phyloP scores from a whole-genome alignment of 92 coral and sea anemone species.

The Nematostella vectensis region DNA sequence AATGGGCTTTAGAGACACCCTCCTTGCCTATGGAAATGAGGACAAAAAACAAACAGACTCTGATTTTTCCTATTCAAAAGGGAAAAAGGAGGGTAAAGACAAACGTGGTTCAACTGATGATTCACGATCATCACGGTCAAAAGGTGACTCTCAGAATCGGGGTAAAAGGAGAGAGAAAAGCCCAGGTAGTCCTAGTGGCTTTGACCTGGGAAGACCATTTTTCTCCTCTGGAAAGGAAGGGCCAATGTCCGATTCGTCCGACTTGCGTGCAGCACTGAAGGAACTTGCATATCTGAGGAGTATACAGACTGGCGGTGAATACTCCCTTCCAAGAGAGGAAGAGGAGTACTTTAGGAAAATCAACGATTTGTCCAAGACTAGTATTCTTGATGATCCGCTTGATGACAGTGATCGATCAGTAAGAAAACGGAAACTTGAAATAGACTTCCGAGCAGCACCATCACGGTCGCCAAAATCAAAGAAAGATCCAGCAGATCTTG shows the following conservation, averaged over 20 bases:
- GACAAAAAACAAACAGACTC: background rate
- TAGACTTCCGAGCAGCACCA: background rate
- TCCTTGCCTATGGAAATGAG: background rate
- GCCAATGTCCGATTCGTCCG: constrained; percentile 8
- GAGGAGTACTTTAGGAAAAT: constrained; percentile 25
- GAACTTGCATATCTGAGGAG: constrained; percentile 32
- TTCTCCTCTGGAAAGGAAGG: constrained; percentile 11
- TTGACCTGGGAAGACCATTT: constrained; percentile 62
- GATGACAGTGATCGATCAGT: background rate
- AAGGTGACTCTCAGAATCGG: background rate
- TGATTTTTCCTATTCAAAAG: background rate
- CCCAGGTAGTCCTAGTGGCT: constrained; percentile 21
- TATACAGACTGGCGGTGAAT: constrained; percentile 25
- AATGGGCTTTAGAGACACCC: background rate
- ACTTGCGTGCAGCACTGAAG: constrained; percentile 16
- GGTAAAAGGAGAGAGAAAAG: background rate
- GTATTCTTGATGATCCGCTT: background rate
- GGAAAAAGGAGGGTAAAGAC: background rate
- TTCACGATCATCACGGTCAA: background rate
- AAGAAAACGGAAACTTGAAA: background rate
- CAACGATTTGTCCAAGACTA: constrained; percentile 18
- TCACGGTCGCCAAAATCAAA: background rate
- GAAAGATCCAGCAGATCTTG: constrained; percentile 10
- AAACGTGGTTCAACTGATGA: too few relatives aligned
- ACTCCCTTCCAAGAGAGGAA: constrained; percentile 25